Conservation (phyloP, 1,140 invertebrate species). For the Tribolium castaneum region DNA sequence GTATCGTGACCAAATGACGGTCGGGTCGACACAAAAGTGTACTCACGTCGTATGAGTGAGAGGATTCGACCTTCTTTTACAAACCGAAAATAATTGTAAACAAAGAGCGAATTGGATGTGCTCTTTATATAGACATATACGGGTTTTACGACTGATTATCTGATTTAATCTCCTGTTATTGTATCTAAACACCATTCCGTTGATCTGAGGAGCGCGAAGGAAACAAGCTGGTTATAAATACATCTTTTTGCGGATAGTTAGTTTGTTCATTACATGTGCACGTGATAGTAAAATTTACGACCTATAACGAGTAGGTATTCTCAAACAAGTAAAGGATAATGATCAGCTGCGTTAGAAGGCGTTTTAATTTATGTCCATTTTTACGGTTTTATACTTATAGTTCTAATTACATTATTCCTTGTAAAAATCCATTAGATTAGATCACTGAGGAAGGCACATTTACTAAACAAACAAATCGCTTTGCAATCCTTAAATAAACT, state of each 20-base stretch:
- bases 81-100: neutral
- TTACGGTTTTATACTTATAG: neutral
- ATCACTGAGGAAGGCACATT: too few relatives aligned
- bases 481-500: too few relatives aligned
- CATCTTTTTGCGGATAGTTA: neutral
- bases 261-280: slow-evolving; percentile 9
- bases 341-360: neutral
- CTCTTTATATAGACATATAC: neutral
- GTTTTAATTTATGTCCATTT: neutral
- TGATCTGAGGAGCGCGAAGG: neutral
- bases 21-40: slow-evolving; percentile 11
- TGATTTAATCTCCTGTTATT: neutral
- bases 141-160: too few relatives aligned
- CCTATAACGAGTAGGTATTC: neutral
- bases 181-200: neutral
- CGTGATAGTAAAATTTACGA: slow-evolving; percentile 12
- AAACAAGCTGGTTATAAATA: neutral
- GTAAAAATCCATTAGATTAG: too few relatives aligned
- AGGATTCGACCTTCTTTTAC: neutral
- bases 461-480: too few relatives aligned
- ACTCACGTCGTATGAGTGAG: slow-evolving; percentile 9
- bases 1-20: slow-evolving; percentile 1
- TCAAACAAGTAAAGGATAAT: neutral
- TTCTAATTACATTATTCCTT: neutral
- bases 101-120: neutral